Percentiles rank a stretch among this genome's conserved stretches.
Conservation (phyloP, 2,888 invertebrate species). For the Ceramica pisi region DNA sequence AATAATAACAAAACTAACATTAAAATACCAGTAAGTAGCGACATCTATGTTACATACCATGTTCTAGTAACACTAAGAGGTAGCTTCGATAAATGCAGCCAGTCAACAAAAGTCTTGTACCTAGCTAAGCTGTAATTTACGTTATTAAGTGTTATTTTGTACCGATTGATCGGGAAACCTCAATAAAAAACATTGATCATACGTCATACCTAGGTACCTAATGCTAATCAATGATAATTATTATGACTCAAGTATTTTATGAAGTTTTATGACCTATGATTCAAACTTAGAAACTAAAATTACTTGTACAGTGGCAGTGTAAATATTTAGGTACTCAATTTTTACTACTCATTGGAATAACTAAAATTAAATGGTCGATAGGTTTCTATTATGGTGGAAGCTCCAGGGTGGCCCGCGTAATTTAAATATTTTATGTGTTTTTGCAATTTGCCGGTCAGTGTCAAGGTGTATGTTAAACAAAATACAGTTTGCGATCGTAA, state of each 20-base stretch:
- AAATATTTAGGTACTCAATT: too few species aligned
- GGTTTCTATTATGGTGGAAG: too few species aligned
- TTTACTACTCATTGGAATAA: too few species aligned
- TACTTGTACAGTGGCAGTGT: too few species aligned
- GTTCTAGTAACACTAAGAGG: slow-evolving; percentile 20
- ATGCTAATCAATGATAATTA: neutral
- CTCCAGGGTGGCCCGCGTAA: too few species aligned
- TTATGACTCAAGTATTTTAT: neutral
- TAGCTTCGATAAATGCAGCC: neutral
- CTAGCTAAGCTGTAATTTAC: neutral
- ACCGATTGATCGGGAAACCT: neutral
- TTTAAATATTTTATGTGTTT: too few species aligned
- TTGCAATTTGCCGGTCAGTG: too few species aligned
- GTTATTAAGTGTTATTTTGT: too few species aligned
- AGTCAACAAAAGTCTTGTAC: neutral
- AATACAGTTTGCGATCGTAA: too few species aligned
- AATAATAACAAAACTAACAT: neutral
- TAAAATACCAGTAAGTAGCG: slow-evolving; percentile 23
- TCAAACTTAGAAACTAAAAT: slow-evolving; percentile 8
- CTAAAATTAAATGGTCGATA: too few species aligned
- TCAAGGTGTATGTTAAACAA: too few species aligned
- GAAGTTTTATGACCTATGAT: slow-evolving; percentile 8
- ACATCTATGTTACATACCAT: slow-evolving; percentile 37
- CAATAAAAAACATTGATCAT: slow-evolving; percentile 8
- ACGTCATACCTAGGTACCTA: too few species aligned